Evolutionary conservation across 2,113 vertebrate genomes (phyloP).

Genomic region (Proteles cristata): DNA sequence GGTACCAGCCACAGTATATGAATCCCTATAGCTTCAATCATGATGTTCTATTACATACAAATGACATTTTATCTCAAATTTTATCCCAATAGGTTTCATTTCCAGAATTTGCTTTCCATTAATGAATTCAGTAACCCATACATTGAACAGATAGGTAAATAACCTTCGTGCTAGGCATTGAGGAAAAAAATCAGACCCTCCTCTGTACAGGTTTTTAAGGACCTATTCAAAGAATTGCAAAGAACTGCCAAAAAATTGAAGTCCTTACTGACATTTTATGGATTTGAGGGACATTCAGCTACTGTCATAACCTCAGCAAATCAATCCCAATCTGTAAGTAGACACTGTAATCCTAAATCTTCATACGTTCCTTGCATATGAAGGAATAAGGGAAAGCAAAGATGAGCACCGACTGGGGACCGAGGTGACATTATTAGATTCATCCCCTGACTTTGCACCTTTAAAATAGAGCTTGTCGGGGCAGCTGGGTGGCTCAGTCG

Average conservation of each 20-base stretch:
- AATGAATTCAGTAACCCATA: conserved; percentile 6
- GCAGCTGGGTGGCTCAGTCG: no score
- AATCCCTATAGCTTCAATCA: background rate
- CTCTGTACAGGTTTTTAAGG: background rate
- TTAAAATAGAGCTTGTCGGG: background rate
- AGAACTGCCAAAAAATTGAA: background rate
- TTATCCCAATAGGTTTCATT: background rate
- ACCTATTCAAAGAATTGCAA: background rate
- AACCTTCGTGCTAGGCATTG: background rate
- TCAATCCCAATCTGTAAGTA: background rate
- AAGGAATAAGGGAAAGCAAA: background rate
- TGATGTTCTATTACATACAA: background rate
- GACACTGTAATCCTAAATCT: background rate
- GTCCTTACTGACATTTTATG: background rate
- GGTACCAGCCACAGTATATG: background rate
- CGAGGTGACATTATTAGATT: background rate
- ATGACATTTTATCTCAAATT: conserved; percentile 2
- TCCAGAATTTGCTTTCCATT: background rate
- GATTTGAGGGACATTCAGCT: background rate
- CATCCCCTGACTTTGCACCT: background rate
- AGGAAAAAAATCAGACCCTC: background rate
- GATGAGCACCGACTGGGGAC: background rate
- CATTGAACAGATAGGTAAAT: background rate
- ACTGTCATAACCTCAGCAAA: background rate
- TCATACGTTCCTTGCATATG: background rate